These are phyloP conservation scores for Pentamera pediparva DNA, from an alignment of 53 echinoderm and acorn worm species.

Conservation along the genomic window DNA sequence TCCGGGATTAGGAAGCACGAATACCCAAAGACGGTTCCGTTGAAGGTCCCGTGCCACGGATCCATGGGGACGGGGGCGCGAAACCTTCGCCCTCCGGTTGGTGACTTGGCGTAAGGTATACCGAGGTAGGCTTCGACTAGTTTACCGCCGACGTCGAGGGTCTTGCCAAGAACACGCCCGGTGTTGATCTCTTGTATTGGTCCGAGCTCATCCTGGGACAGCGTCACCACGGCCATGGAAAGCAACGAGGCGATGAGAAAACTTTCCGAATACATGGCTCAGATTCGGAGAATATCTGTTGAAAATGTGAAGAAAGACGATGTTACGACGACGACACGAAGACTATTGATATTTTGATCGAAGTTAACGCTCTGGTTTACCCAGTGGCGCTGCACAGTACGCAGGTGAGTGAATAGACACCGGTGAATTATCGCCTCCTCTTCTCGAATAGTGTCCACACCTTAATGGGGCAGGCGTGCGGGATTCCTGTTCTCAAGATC, in stretches of 20 bases:
- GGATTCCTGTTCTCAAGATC: too few species aligned
- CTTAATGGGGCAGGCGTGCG: too few species aligned
- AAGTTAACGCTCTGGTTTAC: too few species aligned
- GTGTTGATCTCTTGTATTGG: constrained; percentile 37
- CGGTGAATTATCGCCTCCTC: too few species aligned
- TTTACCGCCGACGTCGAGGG: constrained; percentile 41
- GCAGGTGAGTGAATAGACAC: too few species aligned
- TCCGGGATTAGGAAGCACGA: constrained; percentile 70
- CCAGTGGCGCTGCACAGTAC: too few species aligned
- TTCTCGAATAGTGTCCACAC: too few species aligned
- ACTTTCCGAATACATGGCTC: constrained; percentile 34
- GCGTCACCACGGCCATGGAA: constrained; percentile 25
- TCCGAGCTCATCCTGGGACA: background rate
- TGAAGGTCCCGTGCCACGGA: constrained; percentile 49
- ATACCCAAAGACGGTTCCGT: constrained; percentile 59
- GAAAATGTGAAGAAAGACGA: too few species aligned
- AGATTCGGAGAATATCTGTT: too few species aligned
- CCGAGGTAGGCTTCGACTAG: constrained; percentile 75
- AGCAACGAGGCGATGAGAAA: constrained; percentile 1
- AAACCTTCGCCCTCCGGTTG: constrained; percentile 40
- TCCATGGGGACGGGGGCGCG: constrained; percentile 32
- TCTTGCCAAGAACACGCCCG: constrained; percentile 64
- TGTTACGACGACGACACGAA: too few species aligned
- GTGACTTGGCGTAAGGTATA: constrained; percentile 64
- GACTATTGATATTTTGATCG: too few species aligned